Evolutionary conservation across 1,140 invertebrate genomes (phyloP).

Genomic region (Heliothis subflexa): DNA sequence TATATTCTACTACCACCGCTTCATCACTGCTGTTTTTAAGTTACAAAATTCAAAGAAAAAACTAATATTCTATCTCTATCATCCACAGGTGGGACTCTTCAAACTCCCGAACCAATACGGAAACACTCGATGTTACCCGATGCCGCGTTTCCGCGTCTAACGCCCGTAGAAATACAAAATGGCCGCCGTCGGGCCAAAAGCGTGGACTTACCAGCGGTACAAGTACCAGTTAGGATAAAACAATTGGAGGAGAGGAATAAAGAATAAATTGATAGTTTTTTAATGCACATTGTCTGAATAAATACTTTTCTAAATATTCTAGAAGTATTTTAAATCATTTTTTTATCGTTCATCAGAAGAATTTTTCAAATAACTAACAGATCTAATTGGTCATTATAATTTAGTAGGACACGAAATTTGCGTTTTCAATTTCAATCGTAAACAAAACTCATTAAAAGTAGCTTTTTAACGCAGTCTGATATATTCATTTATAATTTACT

Average conservation of each 20-base stretch:
- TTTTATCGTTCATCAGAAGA: neutral
- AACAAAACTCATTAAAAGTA: too few species aligned
- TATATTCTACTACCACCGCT: neutral
- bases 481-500: too few species aligned
- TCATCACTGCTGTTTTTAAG: neutral
- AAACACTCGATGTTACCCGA: constrained; percentile 71
- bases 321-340: neutral
- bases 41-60: neutral
- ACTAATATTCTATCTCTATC: constrained; percentile 15
- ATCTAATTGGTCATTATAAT: too few species aligned
- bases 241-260: constrained; percentile 74
- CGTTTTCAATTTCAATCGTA: too few species aligned
- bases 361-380: too few species aligned
- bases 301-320: neutral
- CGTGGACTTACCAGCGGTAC: constrained; percentile 81
- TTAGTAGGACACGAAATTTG: too few species aligned
- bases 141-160: constrained; percentile 55
- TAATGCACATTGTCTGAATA: neutral
- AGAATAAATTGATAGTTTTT: constrained; percentile 49
- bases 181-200: constrained; percentile 74
- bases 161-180: constrained; percentile 61
- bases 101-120: constrained; percentile 65
- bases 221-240: constrained; percentile 81
- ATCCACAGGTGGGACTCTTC: constrained; percentile 66
- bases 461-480: too few species aligned